phyloP scores from a whole-genome alignment of 2,888 invertebrate species.

The Tolmerus cingulatus region DNA sequence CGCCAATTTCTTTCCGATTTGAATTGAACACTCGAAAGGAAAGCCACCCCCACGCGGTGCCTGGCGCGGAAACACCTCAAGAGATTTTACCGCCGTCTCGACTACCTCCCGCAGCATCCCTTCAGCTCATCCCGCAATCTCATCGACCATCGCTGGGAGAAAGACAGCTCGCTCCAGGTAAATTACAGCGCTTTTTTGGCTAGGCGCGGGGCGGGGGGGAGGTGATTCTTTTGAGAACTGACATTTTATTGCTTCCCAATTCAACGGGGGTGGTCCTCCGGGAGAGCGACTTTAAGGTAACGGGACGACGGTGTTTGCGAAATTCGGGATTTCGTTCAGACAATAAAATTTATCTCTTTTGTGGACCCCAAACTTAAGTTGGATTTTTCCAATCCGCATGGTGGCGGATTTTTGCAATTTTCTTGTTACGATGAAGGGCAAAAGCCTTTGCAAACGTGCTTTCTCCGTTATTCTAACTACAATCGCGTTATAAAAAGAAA shows the following conservation, averaged over 20 bases:
- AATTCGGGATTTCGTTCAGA: constrained; percentile 17
- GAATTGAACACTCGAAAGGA: constrained; percentile 15
- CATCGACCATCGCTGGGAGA: not conserved
- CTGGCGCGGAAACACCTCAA: not conserved
- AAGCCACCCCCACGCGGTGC: not conserved
- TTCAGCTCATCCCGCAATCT: not conserved
- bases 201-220: not conserved
- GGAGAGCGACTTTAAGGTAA: not conserved
- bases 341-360: constrained; percentile 11
- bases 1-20: constrained; percentile 33
- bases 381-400: not conserved
- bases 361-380: not conserved
- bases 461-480: not conserved
- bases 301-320: not conserved
- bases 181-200: not conserved
- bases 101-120: not conserved
- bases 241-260: constrained; percentile 24
- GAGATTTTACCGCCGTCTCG: constrained; percentile 2
- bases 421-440: not conserved
- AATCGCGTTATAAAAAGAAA: not conserved
- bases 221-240: not conserved
- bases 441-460: not conserved
- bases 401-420: not conserved
- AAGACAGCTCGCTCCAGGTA: not conserved
- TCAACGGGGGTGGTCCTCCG: not conserved